Evolutionary conservation across 2,113 vertebrate species (phyloP).

Genomic region (Baryphthengus martii): DNA sequence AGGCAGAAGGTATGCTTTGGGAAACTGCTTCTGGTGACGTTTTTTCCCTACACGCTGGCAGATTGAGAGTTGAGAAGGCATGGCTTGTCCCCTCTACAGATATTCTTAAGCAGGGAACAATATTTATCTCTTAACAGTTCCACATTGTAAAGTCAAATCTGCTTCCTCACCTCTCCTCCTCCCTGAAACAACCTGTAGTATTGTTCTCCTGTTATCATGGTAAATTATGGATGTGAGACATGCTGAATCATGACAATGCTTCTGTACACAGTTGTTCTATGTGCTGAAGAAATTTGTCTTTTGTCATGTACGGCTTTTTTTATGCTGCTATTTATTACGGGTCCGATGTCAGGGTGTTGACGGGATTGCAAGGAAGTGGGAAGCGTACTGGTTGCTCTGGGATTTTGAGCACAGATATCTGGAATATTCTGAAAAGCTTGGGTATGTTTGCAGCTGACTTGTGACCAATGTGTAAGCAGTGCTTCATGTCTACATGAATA

Average conservation of each 20-base stretch:
- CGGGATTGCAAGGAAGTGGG: not conserved
- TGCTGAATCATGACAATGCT: not conserved
- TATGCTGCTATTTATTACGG: not conserved
- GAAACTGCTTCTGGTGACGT: not conserved
- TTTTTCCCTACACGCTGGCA: not conserved
- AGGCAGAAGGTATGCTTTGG: not conserved
- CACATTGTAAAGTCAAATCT: not conserved
- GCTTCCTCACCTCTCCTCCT: accelerated
- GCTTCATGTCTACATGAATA: accelerated
- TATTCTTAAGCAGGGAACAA: not conserved
- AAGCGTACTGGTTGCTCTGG: accelerated
- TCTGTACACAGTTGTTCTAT: not conserved
- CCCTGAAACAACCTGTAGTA: not conserved
- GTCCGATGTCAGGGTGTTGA: accelerated
- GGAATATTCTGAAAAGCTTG: not conserved
- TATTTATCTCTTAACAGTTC: not conserved
- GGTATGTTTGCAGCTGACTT: not conserved
- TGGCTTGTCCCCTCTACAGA: not conserved
- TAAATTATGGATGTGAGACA: not conserved
- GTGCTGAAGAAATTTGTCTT: not conserved
- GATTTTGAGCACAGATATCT: not conserved
- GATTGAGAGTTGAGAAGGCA: not conserved
- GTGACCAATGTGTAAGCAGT: accelerated
- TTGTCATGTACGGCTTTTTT: not conserved
- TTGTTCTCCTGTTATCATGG: not conserved